Conservation (phyloP, 2,797 vertebrate genomes). For the Brachyalestes nurse region DNA sequence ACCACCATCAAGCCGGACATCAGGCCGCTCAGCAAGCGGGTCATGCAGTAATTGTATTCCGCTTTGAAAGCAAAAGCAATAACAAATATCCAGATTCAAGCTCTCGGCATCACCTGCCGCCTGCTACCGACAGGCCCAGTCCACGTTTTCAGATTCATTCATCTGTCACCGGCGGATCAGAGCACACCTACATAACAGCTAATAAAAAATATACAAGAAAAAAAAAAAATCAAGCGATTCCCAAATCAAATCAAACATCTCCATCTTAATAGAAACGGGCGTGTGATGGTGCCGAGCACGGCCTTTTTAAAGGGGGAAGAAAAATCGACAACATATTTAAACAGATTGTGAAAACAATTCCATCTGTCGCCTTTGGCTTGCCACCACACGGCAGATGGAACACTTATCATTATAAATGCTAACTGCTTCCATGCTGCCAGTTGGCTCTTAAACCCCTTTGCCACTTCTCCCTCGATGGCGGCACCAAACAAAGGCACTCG, state of each 20-base stretch:
- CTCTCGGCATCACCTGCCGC: neutral
- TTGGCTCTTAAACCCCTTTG: conserved; percentile 64
- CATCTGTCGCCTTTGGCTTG: conserved; percentile 81
- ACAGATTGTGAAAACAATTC: conserved; percentile 83
- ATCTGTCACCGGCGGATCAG: conserved; percentile 3
- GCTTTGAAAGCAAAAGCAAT: conserved; percentile 24
- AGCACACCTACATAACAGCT: conserved; percentile 44
- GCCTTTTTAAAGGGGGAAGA: conserved; percentile 69
- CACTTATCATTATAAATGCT: conserved; percentile 78
- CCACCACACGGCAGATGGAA: conserved; percentile 73
- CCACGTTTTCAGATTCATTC: neutral
- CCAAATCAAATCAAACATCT: conserved; percentile 63
- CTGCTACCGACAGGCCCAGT: neutral
- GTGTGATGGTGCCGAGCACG: conserved; percentile 54
- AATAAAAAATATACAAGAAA: conserved; percentile 32
- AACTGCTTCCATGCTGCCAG: conserved; percentile 74
- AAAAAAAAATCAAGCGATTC: neutral
- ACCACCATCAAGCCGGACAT: conserved; percentile 7
- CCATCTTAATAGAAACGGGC: conserved; percentile 54
- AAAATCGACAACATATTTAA: conserved; percentile 82
- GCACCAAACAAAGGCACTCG: conserved; percentile 66
- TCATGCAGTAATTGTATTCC: conserved; percentile 42
- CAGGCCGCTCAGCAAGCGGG: conserved; percentile 29
- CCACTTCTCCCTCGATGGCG: conserved; percentile 55
- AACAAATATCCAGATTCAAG: conserved; percentile 23